These are phyloP conservation scores for Margaritifera margaritifera DNA, from an alignment of 2,888 invertebrate genomes.

Conservation along the genomic window DNA sequence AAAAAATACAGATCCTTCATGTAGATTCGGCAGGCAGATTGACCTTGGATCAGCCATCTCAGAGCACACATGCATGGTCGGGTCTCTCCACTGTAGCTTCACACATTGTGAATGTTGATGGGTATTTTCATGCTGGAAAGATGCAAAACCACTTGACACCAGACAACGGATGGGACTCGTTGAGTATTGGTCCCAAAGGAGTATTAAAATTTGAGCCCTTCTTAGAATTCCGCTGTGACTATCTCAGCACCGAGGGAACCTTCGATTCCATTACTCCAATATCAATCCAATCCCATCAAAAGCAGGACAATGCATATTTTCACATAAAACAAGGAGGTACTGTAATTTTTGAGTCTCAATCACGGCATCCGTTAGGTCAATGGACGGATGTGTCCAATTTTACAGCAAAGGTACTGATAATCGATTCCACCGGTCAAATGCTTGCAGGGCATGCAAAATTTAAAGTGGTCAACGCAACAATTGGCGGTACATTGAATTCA, in stretches of 20 bases:
- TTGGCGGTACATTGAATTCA: constrained; percentile 26
- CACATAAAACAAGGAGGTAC: constrained; percentile 21
- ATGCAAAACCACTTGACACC: constrained; percentile 26
- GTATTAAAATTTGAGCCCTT: constrained; percentile 37
- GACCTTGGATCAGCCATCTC: constrained; percentile 37
- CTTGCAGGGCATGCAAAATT: constrained; percentile 35
- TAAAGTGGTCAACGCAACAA: constrained; percentile 15
- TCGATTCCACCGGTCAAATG: constrained; percentile 25
- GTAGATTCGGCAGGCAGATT: constrained; percentile 39
- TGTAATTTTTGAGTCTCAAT: constrained; percentile 32
- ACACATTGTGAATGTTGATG: constrained; percentile 38
- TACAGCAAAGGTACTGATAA: constrained; percentile 23
- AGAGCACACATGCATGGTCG: constrained; percentile 29
- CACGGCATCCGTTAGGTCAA: not conserved
- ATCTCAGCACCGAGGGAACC: constrained; percentile 29
- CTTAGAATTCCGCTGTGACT: constrained; percentile 33
- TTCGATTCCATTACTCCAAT: constrained; percentile 21
- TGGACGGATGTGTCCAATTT: constrained; percentile 29
- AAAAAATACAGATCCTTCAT: constrained; percentile 28
- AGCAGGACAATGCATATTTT: constrained; percentile 11
- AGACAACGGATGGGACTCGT: constrained; percentile 39
- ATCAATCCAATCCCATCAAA: too few species aligned
- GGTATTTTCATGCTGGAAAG: constrained; percentile 34
- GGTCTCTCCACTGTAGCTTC: constrained; percentile 36
- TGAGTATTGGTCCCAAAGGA: constrained; percentile 34